A percentile compares a stretch with the other conserved stretches of the same genome.
Evolutionary conservation across 2,113 vertebrate species (phyloP).

Genomic region (Paramisgurnus dabryanus): DNA sequence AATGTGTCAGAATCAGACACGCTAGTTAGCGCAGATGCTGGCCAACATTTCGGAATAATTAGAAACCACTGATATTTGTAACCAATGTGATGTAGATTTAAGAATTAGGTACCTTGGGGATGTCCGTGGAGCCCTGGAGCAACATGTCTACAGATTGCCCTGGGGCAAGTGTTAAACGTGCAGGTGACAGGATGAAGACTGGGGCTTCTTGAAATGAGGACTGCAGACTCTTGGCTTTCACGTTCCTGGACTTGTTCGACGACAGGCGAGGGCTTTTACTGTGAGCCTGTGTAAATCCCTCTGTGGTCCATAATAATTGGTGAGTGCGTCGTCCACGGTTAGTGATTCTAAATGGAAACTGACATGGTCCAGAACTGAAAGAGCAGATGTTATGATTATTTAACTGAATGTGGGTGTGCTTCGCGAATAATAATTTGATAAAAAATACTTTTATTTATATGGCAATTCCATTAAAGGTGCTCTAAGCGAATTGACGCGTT

Average conservation of each 20-base stretch:
- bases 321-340: constrained; percentile 79
- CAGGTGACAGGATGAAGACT: constrained; percentile 75
- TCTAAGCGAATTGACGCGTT: too few species aligned
- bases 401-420: not conserved
- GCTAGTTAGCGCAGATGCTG: not conserved
- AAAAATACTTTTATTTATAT: not conserved
- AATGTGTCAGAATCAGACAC: not conserved
- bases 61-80: not conserved
- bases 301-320: constrained; percentile 77
- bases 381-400: not conserved
- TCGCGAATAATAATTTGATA: not conserved
- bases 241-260: not conserved
- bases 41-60: not conserved
- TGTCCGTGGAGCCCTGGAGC: constrained; percentile 75
- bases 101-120: constrained; percentile 71
- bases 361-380: constrained; percentile 70
- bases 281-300: constrained; percentile 58
- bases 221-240: not conserved
- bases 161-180: constrained; percentile 73
- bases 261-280: constrained; percentile 21
- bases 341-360: constrained; percentile 78
- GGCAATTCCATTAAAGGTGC: too few species aligned
- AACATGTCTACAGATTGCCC: constrained; percentile 74
- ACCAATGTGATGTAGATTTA: not conserved
- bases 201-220: constrained; percentile 32